Percentiles rank a stretch among this genome's conserved stretches.
phyloP scores from a whole-genome alignment of 2,797 vertebrate species.

The Amazona ochrocephala region DNA sequence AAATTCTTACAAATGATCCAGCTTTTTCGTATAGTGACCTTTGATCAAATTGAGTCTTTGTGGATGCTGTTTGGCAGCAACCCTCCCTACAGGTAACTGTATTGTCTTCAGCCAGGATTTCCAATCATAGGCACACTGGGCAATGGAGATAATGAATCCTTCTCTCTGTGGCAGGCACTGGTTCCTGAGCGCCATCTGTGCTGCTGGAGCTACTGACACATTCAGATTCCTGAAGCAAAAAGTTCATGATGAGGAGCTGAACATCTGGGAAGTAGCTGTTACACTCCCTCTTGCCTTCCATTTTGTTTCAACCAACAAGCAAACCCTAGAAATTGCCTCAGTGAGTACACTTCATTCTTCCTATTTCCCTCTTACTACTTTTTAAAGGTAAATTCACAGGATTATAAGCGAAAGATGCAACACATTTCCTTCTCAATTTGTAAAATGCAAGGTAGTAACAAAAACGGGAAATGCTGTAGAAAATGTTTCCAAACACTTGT shows the following conservation, averaged over 20 bases:
- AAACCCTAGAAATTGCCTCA: slow-evolving; percentile 38
- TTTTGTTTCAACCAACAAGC: slow-evolving; percentile 71
- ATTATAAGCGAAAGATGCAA: background rate
- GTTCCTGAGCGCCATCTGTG: slow-evolving; percentile 82
- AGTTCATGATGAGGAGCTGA: slow-evolving; percentile 77
- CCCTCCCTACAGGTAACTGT: slow-evolving; percentile 76
- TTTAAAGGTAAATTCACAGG: background rate
- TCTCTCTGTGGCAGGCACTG: slow-evolving; percentile 75
- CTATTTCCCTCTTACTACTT: background rate
- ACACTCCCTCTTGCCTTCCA: slow-evolving; percentile 77
- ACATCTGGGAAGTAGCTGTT: slow-evolving; percentile 71
- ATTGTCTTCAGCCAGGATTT: background rate
- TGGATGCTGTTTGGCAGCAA: slow-evolving; percentile 81
- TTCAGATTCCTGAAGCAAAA: slow-evolving; percentile 82
- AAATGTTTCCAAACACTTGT: background rate
- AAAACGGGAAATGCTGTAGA: background rate
- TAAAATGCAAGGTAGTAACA: background rate
- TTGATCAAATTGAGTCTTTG: slow-evolving; percentile 79
- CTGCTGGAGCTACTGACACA: slow-evolving; percentile 77
- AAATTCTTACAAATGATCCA: slow-evolving; percentile 81
- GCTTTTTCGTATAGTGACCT: slow-evolving; percentile 76
- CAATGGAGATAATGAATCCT: background rate
- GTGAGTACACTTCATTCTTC: slow-evolving; percentile 43
- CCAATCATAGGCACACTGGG: background rate
- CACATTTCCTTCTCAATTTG: background rate